Base-by-base conservation (phyloP, 2,797 vertebrate genomes). In the Aplochiton taeniatus region DNA sequence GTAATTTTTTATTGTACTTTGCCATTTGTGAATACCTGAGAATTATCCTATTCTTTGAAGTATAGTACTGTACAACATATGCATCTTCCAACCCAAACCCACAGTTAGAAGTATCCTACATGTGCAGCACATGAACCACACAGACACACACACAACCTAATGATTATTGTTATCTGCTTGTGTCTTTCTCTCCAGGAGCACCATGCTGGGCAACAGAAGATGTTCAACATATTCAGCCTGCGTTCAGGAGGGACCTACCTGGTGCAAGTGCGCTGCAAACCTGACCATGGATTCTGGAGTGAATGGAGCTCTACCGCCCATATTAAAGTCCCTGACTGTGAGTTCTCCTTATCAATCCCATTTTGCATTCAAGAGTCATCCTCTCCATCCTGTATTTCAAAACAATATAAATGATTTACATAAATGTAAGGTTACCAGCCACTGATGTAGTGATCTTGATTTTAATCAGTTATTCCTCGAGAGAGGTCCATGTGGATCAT, bases 261-360 rank as follows among this genome's bases (percentile, higher is more conserved):
- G n/a, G 86, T 95, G 9, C 92, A 97, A 81, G 93, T 96, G 70
- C 96, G 94, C 65, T 97, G 95, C 73, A 94, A 89, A 57, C 92
- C 95, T 0, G 93, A 96, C 68, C 90, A 93, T 1, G 95, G 96
- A 61, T 93, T 91, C 61, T 98, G 96, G 96, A 97, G 96, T 7
- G 87, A 94, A 65, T 98, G 96, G 96, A 94, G 93, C 70, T 54
- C 79, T 8, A 69, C 90, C 4, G 80, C 70, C 58, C 81, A 83
- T 46, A 58, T 92, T 66, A 82, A 88, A 60, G 88, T 95, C 69
- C 94, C 92, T 0, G 80, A 85, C 65, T 94, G 97, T 98, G 85
- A 95, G 95, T 76, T 4, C 61, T 66, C 58, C 41, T 10, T 2
- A 20, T 19, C 9, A 44, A 19, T 11, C 18, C 13, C 42, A 18